Evolutionary conservation across 2,888 invertebrate genomes (phyloP).

Genomic region (Melikaiella ostensackeni): DNA sequence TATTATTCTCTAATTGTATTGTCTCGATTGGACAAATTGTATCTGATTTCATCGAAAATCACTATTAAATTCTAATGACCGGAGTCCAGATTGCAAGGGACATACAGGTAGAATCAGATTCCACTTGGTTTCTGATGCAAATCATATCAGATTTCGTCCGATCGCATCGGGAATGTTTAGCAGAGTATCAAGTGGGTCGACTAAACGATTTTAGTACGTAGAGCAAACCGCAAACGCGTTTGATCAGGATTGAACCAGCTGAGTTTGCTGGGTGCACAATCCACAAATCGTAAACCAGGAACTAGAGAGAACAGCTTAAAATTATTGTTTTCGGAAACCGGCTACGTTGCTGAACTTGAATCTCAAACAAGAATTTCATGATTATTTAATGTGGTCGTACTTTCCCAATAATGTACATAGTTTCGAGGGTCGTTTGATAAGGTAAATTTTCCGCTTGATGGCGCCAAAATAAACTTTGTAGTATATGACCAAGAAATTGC

Average conservation of each 20-base stretch:
- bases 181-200: conserved; percentile 18
- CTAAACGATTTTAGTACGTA: conserved; percentile 27
- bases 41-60: conserved; percentile 17
- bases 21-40: background rate
- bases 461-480: no score
- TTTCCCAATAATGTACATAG: background rate
- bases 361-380: conserved; percentile 1
- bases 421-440: no score
- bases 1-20: background rate
- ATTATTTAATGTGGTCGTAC: conserved; percentile 10
- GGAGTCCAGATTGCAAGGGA: conserved; percentile 12
- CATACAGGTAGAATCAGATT: conserved; percentile 33
- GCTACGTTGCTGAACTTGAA: conserved; percentile 11
- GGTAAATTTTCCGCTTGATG: no score
- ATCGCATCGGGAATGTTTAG: conserved; percentile 35
- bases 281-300: conserved; percentile 13
- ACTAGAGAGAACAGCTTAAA: conserved; percentile 29
- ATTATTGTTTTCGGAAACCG: conserved; percentile 7
- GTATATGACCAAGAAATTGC: no score
- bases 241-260: conserved; percentile 15
- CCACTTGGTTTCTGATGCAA: conserved; percentile 13
- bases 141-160: conserved; percentile 35
- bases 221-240: conserved; percentile 31
- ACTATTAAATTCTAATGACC: conserved; percentile 34
- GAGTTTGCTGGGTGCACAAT: conserved; percentile 17